Base-by-base conservation (phyloP, 1,140 invertebrate genomes). In the Bombus huntii region DNA sequence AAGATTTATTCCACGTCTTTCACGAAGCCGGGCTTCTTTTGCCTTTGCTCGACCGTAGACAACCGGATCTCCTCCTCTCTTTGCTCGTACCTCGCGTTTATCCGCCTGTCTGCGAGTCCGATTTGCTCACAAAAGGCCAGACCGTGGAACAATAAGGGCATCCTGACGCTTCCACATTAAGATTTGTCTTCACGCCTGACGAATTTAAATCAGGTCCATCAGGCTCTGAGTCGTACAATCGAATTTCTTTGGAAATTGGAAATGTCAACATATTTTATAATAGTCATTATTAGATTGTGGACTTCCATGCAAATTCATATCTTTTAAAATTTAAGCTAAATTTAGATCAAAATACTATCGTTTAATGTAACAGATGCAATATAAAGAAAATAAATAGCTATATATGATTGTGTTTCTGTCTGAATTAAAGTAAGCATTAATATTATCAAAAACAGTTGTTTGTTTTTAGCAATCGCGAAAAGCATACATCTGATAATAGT, bases 71-170 rank as follows among this genome's bases (percentile, higher is more conserved):
- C 25, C 57, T 81, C 57, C 71, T 31, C 71, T 47, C 87, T 74
- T 70, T 77, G 57, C 82, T 78, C 25, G 42, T 81, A 68, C 65
- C 68, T 37, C 57, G n/a, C 59, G 39, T 89, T 83, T 86, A 66
- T 47, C 62, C 87, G 83, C 53, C 75, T 84, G 83, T 88, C 87
- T 72, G 77, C 44, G 25, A 78, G 83, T 73, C 71, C 77, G 87
- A 88, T 89, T 88, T 85, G 44, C 65, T 73, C 84, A 89, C 83
- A 89, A 89, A 89, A 76, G 87, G 65, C 75, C 34, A 62, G 9
- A 22, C 31, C 65, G 34, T 22, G 47, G 68, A 88, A 89, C 88
- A 89, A 89, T 89, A 88, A 89, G 74, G 68, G 79, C 76, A 88
- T 86, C 44, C 79, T 71, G 70, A 57, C 87, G 82, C 39, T 78